Evolutionary conservation across 2,888 invertebrate genomes (phyloP), one percentile per base, ranked within the genome.

Genomic region (Linhomoeus sp.): DNA sequence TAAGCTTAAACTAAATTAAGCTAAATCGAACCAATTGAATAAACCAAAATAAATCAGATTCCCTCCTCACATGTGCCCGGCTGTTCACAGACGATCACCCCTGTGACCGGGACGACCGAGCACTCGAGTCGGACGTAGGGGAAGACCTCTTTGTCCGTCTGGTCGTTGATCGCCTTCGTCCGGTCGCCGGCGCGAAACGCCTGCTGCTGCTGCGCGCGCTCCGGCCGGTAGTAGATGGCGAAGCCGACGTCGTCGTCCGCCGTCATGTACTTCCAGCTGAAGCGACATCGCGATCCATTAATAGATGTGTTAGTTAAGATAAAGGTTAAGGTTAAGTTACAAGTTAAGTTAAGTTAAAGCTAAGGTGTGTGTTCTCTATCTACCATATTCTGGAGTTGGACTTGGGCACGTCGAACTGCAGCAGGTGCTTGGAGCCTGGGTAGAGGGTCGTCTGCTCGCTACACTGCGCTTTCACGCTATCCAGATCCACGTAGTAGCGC

Each of bases 51-150:
- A n/a, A n/a, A n/a, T n/a, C n/a, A n/a, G n/a, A n/a, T n/a, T n/a
- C n/a, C n/a, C n/a, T n/a, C n/a, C 61, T 51, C 45, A 62, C 62
- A 62, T 49, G 56, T 54, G 43, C 62, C 62, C 9, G 55, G 43
- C 43, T 53, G 53, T 20, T 58, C 54, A 37, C 59, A 60, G 24
- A 53, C 50, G 7, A 59, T 47, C 20, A 54, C 51, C 20, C 62
- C 62, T 14, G 53, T 50, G 44, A 62, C 56, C 19, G 62, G 62
- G 17, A 62, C 62, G 40, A 52, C 53, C 9, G 58, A 58, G 51
- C 62, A 62, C 47, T 62, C 62, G 45, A 62, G 52, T 36, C 62
- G 55, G 44, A 62, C 58, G 51, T 61, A 62, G 7, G 62, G 62
- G 47, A 53, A 62, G 40, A 62, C 61, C 23, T 50, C 51, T 36